Evolutionary conservation across 2,888 invertebrate species (phyloP).

Genomic region (Acronicta alni): DNA sequence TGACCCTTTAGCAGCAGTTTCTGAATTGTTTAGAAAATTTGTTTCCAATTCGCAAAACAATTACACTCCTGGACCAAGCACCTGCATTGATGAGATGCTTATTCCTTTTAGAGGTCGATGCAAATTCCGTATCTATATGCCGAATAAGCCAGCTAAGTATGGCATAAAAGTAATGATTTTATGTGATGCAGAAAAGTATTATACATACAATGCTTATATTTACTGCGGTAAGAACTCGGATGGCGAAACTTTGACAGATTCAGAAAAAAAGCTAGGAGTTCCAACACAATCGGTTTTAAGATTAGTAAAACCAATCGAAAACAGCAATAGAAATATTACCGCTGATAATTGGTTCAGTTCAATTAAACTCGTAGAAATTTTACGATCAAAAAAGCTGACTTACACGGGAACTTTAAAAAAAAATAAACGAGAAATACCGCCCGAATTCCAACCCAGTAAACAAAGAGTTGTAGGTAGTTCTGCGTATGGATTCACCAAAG

Average conservation of each 20-base stretch:
- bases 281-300: conserved; percentile 39
- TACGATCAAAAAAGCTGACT: conserved; percentile 41
- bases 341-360: conserved; percentile 56
- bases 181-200: conserved; percentile 36
- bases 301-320: conserved; percentile 35
- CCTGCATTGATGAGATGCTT: conserved; percentile 52
- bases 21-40: conserved; percentile 39
- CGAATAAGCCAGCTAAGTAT: conserved; percentile 52
- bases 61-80: conserved; percentile 33
- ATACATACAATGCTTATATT: conserved; percentile 37
- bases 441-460: conserved; percentile 38
- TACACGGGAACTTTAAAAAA: conserved; percentile 51
- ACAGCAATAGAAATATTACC: conserved; percentile 40
- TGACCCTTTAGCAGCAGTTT: conserved; percentile 42
- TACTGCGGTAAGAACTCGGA: conserved; percentile 49
- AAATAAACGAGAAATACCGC: conserved; percentile 45
- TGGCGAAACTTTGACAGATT: conserved; percentile 35
- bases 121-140: conserved; percentile 50
- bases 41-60: conserved; percentile 28
- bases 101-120: conserved; percentile 49
- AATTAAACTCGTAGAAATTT: conserved; percentile 38
- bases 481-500: conserved; percentile 26
- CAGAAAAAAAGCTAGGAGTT: conserved; percentile 35
- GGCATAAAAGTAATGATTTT: conserved; percentile 45
- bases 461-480: conserved; percentile 22